Percentiles rank a stretch among this genome's conserved stretches.
Evolutionary conservation across 2,113 vertebrate genomes (phyloP).

Genomic region (Amblyornis subalaris): DNA sequence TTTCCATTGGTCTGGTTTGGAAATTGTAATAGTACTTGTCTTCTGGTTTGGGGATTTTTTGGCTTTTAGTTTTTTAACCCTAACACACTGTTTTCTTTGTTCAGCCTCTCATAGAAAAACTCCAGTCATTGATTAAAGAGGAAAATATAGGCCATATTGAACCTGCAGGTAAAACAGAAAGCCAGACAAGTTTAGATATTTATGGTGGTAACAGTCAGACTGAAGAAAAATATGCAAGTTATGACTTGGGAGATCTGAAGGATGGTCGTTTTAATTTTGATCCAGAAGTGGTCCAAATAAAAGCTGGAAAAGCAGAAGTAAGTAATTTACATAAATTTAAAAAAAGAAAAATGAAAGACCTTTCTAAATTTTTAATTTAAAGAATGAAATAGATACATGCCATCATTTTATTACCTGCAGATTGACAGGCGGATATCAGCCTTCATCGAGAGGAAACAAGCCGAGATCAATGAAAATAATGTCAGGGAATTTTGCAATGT

Average conservation of each 20-base stretch:
- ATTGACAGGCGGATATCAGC: slow-evolving; percentile 99
- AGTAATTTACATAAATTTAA: slow-evolving; percentile 43
- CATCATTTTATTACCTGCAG: slow-evolving; percentile 75
- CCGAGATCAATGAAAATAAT: slow-evolving; percentile 99
- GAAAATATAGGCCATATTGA: slow-evolving; percentile 42
- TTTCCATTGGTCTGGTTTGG: not conserved
- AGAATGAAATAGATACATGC: slow-evolving; percentile 61
- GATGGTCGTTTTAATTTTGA: slow-evolving; percentile 69
- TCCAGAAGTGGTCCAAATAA: slow-evolving; percentile 91
- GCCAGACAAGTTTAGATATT: slow-evolving; percentile 34
- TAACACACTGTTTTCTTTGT: slow-evolving; percentile 27
- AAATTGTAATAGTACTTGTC: not conserved
- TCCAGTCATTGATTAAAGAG: slow-evolving; percentile 76
- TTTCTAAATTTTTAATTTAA: slow-evolving; percentile 57
- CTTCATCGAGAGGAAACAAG: slow-evolving; percentile 99
- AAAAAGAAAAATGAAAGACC: not conserved
- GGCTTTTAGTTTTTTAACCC: not conserved
- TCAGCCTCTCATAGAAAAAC: slow-evolving; percentile 84
- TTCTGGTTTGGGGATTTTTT: not conserved
- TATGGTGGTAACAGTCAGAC: slow-evolving; percentile 41
- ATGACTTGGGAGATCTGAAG: slow-evolving; percentile 65
- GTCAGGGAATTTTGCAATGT: slow-evolving; percentile 99
- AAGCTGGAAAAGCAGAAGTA: slow-evolving; percentile 95
- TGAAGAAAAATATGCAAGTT: slow-evolving; percentile 65
- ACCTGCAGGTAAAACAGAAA: slow-evolving; percentile 65